Evolutionary conservation across 2,797 vertebrate species (phyloP).

Genomic region (Trachurus trachurus): DNA sequence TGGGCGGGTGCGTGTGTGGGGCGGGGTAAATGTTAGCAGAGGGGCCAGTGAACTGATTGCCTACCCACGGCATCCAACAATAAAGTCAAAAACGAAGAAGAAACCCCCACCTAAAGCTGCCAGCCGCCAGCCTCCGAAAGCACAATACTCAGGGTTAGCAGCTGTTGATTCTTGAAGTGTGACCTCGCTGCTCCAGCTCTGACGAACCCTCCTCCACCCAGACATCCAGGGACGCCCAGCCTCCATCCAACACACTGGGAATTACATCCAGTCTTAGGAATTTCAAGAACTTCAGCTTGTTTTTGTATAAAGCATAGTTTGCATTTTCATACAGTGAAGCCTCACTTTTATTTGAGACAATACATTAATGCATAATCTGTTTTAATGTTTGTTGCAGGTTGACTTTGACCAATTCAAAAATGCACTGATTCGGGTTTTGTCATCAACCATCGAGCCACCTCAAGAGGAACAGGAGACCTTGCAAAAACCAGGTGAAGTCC

Average conservation of each 20-base stretch:
- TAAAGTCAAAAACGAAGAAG: constrained; percentile 50
- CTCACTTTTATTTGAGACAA: background rate
- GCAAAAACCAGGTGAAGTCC: constrained; percentile 88
- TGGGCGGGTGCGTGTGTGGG: constrained; percentile 29
- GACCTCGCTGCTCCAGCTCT: constrained; percentile 60
- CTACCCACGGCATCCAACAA: constrained; percentile 55
- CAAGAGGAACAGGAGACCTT: constrained; percentile 83
- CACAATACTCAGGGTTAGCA: constrained; percentile 84
- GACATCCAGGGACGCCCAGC: constrained; percentile 55
- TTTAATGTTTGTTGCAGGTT: constrained; percentile 84
- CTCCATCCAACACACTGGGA: constrained; percentile 45
- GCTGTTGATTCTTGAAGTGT: constrained; percentile 82
- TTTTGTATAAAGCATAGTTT: constrained; percentile 31
- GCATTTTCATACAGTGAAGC: constrained; percentile 10
- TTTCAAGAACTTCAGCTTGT: constrained; percentile 38
- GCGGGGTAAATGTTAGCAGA: constrained; percentile 34
- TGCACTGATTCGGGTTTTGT: constrained; percentile 93
- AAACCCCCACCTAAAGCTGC: constrained; percentile 19
- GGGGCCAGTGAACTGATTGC: constrained; percentile 56
- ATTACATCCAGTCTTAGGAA: constrained; percentile 57
- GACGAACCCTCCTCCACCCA: constrained; percentile 53
- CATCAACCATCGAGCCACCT: constrained; percentile 77
- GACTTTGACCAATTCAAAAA: constrained; percentile 96
- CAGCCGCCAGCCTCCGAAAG: constrained; percentile 58
- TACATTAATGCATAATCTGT: background rate